Conservation (phyloP, 2,113 vertebrate genomes). For the Bagarius yarrelli region DNA sequence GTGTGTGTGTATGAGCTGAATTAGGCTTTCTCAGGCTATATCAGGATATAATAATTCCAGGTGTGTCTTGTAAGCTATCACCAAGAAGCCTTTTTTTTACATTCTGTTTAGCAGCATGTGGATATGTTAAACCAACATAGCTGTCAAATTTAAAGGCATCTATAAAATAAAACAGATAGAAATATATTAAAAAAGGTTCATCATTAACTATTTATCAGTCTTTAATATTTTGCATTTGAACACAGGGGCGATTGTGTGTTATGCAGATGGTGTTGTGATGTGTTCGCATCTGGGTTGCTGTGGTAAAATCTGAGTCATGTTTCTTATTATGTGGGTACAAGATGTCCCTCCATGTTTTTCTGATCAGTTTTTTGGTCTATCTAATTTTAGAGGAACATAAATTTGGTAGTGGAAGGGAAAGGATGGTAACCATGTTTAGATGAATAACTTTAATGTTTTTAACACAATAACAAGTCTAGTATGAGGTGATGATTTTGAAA, state of each 20-base stretch:
- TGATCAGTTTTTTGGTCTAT: neutral
- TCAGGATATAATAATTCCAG: constrained; percentile 26
- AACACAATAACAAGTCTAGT: no score
- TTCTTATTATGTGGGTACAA: neutral
- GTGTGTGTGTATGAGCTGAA: constrained; percentile 27
- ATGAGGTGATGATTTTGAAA: neutral
- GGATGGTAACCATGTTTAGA: neutral
- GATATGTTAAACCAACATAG: neutral
- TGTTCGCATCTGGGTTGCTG: constrained; percentile 19
- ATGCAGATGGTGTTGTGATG: neutral
- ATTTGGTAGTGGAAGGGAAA: neutral
- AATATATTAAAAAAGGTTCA: constrained; percentile 1
- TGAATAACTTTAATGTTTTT: neutral
- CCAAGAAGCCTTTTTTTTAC: neutral
- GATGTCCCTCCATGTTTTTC: neutral
- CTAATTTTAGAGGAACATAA: neutral
- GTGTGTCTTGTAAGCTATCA: constrained; percentile 13
- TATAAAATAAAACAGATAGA: neutral
- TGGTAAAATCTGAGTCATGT: constrained; percentile 9
- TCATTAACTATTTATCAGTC: neutral
- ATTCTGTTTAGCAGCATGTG: neutral
- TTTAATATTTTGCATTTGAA: constrained; percentile 3
- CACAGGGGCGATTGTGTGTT: constrained; percentile 6
- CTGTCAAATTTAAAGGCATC: neutral
- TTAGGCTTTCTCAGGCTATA: constrained; percentile 32